phyloP scores from a whole-genome alignment of 2,888 invertebrate species.

The Allolobophora icterica region DNA sequence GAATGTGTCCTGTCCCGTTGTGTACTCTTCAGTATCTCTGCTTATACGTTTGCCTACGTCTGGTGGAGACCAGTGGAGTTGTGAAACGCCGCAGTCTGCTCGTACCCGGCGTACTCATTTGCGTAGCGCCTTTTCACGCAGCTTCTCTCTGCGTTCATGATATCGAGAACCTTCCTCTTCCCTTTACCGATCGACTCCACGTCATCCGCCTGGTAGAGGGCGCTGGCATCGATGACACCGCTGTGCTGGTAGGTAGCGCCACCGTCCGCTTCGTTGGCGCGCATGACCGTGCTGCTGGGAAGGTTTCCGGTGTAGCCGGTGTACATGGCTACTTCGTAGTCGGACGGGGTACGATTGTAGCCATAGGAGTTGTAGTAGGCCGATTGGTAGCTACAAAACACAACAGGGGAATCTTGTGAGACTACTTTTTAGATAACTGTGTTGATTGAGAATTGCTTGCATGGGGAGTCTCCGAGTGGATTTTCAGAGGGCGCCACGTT shows the following conservation, averaged over 20 bases:
- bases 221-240: background rate
- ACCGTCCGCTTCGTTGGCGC: background rate
- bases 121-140: constrained; percentile 24
- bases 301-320: constrained; percentile 1
- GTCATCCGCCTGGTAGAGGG: background rate
- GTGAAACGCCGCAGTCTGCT: background rate
- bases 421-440: background rate
- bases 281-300: background rate
- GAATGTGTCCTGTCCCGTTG: too few relatives aligned
- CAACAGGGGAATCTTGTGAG: background rate
- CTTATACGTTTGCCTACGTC: background rate
- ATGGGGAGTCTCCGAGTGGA: too few relatives aligned
- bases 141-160: background rate
- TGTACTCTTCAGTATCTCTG: background rate
- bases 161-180: background rate
- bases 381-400: background rate
- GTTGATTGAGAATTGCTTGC: too few relatives aligned
- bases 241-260: background rate
- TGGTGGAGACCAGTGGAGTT: background rate
- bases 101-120: constrained; percentile 18
- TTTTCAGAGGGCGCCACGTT: too few relatives aligned
- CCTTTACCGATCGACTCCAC: background rate
- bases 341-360: background rate
- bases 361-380: constrained; percentile 14
- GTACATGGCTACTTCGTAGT: constrained; percentile 23